A percentile compares a stretch with the other conserved stretches of the same genome.
These are phyloP conservation scores for Melipona beecheii DNA, from an alignment of 2,888 invertebrate species.

Conservation along the genomic window DNA sequence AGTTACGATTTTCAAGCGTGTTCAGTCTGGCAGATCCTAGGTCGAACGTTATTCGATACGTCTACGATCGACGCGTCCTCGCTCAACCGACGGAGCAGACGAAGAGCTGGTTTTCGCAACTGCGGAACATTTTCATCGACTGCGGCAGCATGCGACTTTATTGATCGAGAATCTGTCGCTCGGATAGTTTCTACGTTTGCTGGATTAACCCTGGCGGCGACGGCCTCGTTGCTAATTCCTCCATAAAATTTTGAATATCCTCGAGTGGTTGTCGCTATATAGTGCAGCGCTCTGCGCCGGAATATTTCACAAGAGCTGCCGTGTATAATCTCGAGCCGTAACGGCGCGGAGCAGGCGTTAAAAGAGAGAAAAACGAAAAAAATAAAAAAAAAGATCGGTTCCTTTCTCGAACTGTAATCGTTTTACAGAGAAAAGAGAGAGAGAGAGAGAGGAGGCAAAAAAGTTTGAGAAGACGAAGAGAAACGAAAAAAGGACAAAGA, in stretches of 20 bases:
- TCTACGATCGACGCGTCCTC: conserved; percentile 9
- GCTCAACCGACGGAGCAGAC: conserved; percentile 1
- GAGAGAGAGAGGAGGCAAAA: neutral
- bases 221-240: conserved; percentile 37
- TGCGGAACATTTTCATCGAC: too few relatives aligned
- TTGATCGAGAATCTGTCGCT: conserved; percentile 43
- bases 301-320: neutral
- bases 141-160: neutral
- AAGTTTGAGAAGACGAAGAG: neutral
- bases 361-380: neutral
- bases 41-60: too few relatives aligned
- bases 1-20: conserved; percentile 23
- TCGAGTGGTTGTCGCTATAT: neutral
- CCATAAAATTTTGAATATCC: conserved; percentile 18
- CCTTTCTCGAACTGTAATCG: neutral
- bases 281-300: neutral
- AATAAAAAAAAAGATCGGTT: neutral
- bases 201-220: conserved; percentile 39
- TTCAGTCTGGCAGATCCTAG: neutral
- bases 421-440: neutral
- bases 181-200: conserved; percentile 23
- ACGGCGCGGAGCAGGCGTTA: too few relatives aligned
- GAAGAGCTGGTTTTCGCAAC: too few relatives aligned
- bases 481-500: neutral
- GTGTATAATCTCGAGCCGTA: too few relatives aligned